Evolutionary conservation across 2,797 vertebrate genomes (phyloP).

Genomic region (Pangasius sanitwongsei): DNA sequence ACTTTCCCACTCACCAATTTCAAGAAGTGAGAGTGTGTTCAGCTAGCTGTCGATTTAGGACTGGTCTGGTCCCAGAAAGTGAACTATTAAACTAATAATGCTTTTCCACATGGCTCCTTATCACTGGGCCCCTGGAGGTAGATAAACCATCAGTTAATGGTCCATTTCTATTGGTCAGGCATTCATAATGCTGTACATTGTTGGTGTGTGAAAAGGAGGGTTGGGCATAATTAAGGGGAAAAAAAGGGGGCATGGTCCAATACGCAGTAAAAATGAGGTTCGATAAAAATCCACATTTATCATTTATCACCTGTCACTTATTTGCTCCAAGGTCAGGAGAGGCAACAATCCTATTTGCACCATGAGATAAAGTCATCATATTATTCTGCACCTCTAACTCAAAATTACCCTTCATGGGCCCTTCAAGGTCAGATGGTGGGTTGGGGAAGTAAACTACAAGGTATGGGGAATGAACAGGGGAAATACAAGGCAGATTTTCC

Average conservation of each 20-base stretch:
- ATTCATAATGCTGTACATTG: not conserved
- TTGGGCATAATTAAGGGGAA: not conserved
- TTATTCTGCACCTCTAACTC: not conserved
- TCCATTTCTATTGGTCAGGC: not conserved
- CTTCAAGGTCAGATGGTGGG: not conserved
- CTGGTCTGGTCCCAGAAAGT: not conserved
- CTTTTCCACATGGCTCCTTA: not conserved
- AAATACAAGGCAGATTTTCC: not conserved
- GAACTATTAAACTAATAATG: not conserved
- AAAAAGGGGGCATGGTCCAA: not conserved
- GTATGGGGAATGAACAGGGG: not conserved
- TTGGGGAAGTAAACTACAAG: not conserved
- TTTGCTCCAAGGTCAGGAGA: not conserved
- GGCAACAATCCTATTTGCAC: not conserved
- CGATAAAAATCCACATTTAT: not conserved
- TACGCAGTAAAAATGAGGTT: not conserved
- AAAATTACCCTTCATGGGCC: not conserved
- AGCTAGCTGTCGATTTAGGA: not conserved
- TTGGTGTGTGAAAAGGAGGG: not conserved
- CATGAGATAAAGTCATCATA: not conserved
- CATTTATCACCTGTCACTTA: not conserved
- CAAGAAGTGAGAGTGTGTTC: not conserved
- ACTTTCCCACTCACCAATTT: not conserved
- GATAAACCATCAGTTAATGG: not conserved
- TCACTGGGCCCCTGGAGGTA: not conserved